Percentiles rank a stretch among this genome's conserved stretches.
These are phyloP conservation scores for Galago senegalensis DNA, from an alignment of 2,797 vertebrate genomes.

Conservation along the genomic window DNA sequence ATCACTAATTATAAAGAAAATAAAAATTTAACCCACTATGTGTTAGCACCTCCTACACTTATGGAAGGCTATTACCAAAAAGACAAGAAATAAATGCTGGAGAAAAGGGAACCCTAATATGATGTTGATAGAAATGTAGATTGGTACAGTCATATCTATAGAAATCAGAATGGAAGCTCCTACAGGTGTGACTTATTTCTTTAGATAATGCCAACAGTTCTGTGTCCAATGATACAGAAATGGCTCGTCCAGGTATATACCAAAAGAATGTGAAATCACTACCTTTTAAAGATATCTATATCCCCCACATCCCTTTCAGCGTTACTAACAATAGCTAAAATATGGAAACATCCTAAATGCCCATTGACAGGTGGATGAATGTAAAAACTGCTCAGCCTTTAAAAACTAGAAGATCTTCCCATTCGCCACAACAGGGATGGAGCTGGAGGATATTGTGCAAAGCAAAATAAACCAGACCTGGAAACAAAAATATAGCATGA, in stretches of 20 bases:
- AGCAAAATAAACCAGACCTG: background rate
- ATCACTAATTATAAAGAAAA: background rate
- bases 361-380: background rate
- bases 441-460: background rate
- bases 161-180: background rate
- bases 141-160: background rate
- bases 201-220: too few relatives aligned
- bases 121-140: background rate
- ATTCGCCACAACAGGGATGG: background rate
- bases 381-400: background rate
- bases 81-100: background rate
- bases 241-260: background rate
- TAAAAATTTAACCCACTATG: background rate
- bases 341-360: background rate
- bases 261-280: background rate
- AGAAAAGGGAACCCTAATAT: background rate
- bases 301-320: too few relatives aligned
- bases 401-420: background rate
- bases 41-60: background rate
- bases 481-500: background rate
- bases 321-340: background rate
- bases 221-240: background rate
- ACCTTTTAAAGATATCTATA: background rate
- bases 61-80: background rate
- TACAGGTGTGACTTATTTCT: background rate